A percentile compares a stretch with the other conserved stretches of the same genome.
Conservation (phyloP, 2,797 vertebrate genomes). For the Poliocrania exsul region DNA sequence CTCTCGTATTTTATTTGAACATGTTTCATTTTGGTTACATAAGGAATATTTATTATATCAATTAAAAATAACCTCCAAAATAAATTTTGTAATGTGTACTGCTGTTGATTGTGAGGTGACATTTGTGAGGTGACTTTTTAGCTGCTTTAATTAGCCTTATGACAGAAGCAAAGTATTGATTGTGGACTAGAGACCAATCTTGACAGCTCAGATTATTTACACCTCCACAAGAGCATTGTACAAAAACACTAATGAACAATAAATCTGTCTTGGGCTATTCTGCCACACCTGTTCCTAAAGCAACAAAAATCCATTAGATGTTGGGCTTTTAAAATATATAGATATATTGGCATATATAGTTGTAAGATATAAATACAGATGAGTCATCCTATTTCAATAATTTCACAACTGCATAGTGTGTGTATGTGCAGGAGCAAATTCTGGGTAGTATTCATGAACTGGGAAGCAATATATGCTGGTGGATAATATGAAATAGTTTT, state of each 20-base stretch:
- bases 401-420: not conserved
- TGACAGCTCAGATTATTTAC: conserved; percentile 83
- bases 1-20: conserved; percentile 67
- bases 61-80: conserved; percentile 77
- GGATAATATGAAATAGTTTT: conserved; percentile 18
- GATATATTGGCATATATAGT: conserved; percentile 58
- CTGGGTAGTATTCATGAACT: not conserved
- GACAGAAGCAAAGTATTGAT: conserved; percentile 85
- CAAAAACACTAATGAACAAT: conserved; percentile 86
- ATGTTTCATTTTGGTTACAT: conserved; percentile 67
- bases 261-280: conserved; percentile 80
- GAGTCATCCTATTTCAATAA: conserved; percentile 11
- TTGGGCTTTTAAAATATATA: conserved; percentile 66
- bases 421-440: not conserved
- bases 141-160: conserved; percentile 83
- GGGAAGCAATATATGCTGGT: not conserved
- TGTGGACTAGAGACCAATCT: conserved; percentile 81
- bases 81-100: conserved; percentile 78
- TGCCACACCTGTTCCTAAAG: conserved; percentile 83
- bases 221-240: conserved; percentile 79
- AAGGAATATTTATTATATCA: conserved; percentile 82
- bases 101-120: conserved; percentile 76
- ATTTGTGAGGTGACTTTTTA: conserved; percentile 82
- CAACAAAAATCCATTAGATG: conserved; percentile 80
- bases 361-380: conserved; percentile 43